Percentiles rank a stretch among this genome's conserved stretches.
phyloP scores from a whole-genome alignment of 2,113 vertebrate species.

The Malurus cyaneus region DNA sequence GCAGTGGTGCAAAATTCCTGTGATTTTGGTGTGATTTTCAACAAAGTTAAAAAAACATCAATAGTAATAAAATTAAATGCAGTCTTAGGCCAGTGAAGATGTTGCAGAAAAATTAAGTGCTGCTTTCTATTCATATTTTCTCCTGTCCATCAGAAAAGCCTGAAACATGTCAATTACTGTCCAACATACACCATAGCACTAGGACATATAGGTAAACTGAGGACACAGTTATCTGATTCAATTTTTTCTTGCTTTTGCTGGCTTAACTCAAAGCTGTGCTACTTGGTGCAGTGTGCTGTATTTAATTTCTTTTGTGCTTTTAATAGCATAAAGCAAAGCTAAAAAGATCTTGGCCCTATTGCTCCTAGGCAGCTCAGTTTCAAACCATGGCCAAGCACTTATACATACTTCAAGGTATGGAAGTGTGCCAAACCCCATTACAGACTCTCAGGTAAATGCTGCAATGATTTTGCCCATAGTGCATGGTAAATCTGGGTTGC shows the following conservation, averaged over 20 bases:
- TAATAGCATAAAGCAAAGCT: slow-evolving; percentile 49
- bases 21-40: background rate
- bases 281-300: slow-evolving; percentile 14
- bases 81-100: background rate
- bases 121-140: background rate
- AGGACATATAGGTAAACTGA: background rate
- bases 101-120: background rate
- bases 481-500: background rate
- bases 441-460: background rate
- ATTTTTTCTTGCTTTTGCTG: slow-evolving; percentile 14
- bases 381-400: background rate
- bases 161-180: background rate
- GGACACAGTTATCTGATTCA: background rate
- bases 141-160: background rate
- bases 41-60: background rate
- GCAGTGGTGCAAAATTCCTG: background rate
- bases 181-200: background rate
- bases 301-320: slow-evolving; percentile 63
- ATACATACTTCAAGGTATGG: slow-evolving; percentile 4
- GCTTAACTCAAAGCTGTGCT: slow-evolving; percentile 24
- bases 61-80: background rate
- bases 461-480: background rate
- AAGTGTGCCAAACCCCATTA: slow-evolving; percentile 22
- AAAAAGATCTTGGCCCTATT: slow-evolving; percentile 40
- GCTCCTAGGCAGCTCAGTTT: slow-evolving; percentile 46